A percentile compares a stretch with the other conserved stretches of the same genome.
These are phyloP conservation scores for Parapristionchus giblindavisi DNA, from an alignment of 2,888 invertebrate genomes.

Conservation along the genomic window DNA sequence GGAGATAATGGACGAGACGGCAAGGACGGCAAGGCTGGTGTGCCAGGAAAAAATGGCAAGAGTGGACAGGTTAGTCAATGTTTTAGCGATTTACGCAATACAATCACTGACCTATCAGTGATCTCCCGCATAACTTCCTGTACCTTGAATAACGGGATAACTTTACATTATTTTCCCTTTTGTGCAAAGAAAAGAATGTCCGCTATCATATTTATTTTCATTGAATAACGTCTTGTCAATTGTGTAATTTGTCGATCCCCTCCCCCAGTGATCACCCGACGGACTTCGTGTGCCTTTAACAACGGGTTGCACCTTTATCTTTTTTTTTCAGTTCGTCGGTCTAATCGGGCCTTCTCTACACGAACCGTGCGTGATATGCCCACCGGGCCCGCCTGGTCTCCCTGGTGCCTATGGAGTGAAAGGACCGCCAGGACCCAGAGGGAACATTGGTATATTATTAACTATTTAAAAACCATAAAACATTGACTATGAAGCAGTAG, in stretches of 20 bases:
- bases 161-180: neutral
- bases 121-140: too few species aligned
- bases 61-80: constrained; percentile 41
- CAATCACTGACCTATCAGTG: neutral
- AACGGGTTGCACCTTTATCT: too few species aligned
- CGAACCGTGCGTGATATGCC: constrained; percentile 68
- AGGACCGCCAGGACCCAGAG: constrained; percentile 44
- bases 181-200: neutral
- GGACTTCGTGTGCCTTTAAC: too few species aligned
- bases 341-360: constrained; percentile 40
- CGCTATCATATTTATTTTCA: neutral
- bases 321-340: constrained; percentile 31
- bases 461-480: neutral
- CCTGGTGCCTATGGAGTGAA: constrained; percentile 41
- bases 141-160: too few species aligned
- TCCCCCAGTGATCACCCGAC: too few species aligned
- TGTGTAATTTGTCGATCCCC: too few species aligned
- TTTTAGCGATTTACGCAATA: neutral
- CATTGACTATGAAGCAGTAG: too few species aligned
- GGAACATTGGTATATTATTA: constrained; percentile 3
- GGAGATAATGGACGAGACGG: constrained; percentile 56
- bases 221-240: neutral
- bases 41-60: constrained; percentile 36
- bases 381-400: constrained; percentile 60
- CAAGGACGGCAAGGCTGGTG: constrained; percentile 51